Percentiles rank a stretch among this genome's conserved stretches.
Evolutionary conservation across 1,140 invertebrate genomes (phyloP).

Genomic region (Drosophila lowei): DNA sequence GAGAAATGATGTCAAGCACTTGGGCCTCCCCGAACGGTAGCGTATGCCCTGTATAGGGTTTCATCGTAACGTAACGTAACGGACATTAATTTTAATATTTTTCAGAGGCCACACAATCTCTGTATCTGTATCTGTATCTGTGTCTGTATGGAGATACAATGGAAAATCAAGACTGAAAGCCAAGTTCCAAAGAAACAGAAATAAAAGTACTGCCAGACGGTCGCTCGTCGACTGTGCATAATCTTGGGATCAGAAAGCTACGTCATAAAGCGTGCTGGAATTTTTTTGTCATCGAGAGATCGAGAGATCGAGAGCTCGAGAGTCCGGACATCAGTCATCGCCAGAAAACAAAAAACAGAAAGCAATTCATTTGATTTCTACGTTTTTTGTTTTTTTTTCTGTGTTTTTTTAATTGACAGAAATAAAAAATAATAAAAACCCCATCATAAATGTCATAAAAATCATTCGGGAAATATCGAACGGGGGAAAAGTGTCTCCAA

Average conservation of each 20-base stretch:
- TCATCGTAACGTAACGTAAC: conserved; percentile 43
- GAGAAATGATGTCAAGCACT: conserved; percentile 72
- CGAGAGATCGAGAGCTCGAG: no score
- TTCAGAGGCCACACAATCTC: conserved; percentile 30
- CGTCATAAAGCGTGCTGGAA: conserved; percentile 80
- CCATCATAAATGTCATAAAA: conserved; percentile 66
- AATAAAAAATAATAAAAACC: conserved; percentile 67
- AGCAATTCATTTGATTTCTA: neutral
- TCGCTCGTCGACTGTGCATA: conserved; percentile 44
- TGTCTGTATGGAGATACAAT: conserved; percentile 34
- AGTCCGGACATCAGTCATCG: conserved; percentile 46
- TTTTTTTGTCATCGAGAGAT: conserved; percentile 53
- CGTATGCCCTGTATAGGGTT: conserved; percentile 35
- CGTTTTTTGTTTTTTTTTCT: neutral
- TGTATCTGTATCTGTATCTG: no score
- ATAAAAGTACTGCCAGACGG: conserved; percentile 44
- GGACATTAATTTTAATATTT: conserved; percentile 72
- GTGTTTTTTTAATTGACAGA: conserved; percentile 59
- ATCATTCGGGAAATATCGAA: conserved; percentile 15
- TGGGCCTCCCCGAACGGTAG: conserved; percentile 56
- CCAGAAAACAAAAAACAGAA: conserved; percentile 3
- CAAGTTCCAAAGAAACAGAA: conserved; percentile 68
- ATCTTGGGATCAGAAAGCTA: conserved; percentile 44
- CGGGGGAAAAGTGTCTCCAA: conserved; percentile 24
- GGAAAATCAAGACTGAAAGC: conserved; percentile 72